phyloP scores from a whole-genome alignment of 2,888 invertebrate genomes.

The Agonopterix heracliana region DNA sequence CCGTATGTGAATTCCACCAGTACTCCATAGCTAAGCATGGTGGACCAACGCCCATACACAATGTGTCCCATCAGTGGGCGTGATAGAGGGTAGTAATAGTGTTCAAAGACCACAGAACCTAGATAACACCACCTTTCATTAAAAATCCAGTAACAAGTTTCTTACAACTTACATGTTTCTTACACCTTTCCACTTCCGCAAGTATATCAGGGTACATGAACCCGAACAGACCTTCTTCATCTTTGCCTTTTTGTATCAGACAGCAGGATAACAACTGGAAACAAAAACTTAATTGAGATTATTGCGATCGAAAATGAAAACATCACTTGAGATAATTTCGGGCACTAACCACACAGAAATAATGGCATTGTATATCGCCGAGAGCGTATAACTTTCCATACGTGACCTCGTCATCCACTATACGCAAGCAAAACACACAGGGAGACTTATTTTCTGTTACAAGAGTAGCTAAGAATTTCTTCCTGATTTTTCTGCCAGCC shows the following conservation, averaged over 20 bases:
- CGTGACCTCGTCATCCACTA: constrained; percentile 68
- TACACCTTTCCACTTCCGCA: constrained; percentile 79
- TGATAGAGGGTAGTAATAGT: no score
- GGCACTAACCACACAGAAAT: constrained; percentile 83
- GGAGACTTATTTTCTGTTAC: constrained; percentile 40
- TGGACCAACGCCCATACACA: no score
- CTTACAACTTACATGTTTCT: constrained; percentile 74
- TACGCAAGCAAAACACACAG: constrained; percentile 73
- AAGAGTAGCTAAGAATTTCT: constrained; percentile 37
- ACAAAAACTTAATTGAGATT: constrained; percentile 8
- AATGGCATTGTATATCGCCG: constrained; percentile 79
- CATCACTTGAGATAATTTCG: no score
- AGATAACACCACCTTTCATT: no score
- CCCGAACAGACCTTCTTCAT: constrained; percentile 83
- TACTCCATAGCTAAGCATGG: no score
- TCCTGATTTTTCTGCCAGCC: constrained; percentile 22
- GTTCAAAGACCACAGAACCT: no score
- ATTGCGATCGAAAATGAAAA: no score
- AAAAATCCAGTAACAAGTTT: neutral
- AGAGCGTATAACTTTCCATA: constrained; percentile 76
- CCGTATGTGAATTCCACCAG: no score
- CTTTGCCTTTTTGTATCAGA: constrained; percentile 80
- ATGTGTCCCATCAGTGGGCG: no score
- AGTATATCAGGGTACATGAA: constrained; percentile 82
- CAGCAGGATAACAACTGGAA: constrained; percentile 82